phyloP scores from a whole-genome alignment of 2,113 vertebrate genomes.

The Balaenoptera acutorostrata region DNA sequence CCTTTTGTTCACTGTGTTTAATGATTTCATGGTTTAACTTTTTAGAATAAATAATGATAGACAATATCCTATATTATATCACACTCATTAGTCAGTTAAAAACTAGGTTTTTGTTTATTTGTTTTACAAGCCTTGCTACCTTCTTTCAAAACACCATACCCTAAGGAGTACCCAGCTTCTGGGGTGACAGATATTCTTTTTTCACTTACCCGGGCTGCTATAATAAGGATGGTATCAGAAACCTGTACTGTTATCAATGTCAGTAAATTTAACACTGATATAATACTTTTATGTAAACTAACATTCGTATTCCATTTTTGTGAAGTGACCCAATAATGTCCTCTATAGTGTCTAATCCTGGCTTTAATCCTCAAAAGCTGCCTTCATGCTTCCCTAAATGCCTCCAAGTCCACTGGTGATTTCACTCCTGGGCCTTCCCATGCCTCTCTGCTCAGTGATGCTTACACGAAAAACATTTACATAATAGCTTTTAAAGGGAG shows the following conservation, averaged over 20 bases:
- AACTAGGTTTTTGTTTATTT: not conserved
- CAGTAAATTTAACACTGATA: not conserved
- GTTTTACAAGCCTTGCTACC: not conserved
- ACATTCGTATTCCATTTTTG: not conserved
- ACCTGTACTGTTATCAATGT: not conserved
- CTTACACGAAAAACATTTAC: not conserved
- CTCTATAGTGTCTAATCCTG: not conserved
- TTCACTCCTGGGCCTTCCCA: not conserved
- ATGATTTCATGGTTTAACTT: not conserved
- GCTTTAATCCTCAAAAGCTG: not conserved
- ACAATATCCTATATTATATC: not conserved
- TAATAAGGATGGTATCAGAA: not conserved
- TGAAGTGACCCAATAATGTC: not conserved
- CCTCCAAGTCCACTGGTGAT: not conserved
- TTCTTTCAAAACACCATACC: not conserved
- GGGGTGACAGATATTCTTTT: not conserved
- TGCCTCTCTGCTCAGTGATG: not conserved
- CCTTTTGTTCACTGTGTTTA: not conserved
- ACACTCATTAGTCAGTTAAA: not conserved
- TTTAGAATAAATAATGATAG: not conserved
- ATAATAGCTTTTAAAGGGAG: not conserved
- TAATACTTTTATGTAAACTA: not conserved
- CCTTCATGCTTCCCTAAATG: not conserved
- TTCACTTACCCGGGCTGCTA: not conserved
- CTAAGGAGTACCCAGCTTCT: not conserved